Base-by-base conservation (phyloP, 2,888 invertebrate species). In the Stenurella melanura region DNA sequence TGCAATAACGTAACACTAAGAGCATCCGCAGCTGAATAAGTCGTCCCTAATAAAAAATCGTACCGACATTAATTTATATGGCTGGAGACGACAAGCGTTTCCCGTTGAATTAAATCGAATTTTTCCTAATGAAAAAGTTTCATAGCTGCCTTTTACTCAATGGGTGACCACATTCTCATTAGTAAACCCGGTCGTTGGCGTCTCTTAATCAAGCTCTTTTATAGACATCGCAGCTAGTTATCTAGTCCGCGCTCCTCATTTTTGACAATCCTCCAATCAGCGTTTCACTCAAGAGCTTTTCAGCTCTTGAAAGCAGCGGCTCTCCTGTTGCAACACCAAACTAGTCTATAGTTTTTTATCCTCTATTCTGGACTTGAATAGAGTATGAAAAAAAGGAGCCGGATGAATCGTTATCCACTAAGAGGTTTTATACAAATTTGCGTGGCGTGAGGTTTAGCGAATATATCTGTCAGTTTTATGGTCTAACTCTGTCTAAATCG, bases 141-240 rank as follows among this genome's bases (percentile, higher is more conserved):
- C n/a, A 50, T 50, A 50, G n/a, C 50, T 50, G 50, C 50, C 50
- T 50, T 50, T 50, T 50, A n/a, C 50, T 50, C 50, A 50, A 50
- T 50, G 50, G 50, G 50, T 50, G 50, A 50, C 50, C 50, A 50
- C 50, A 50, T 50, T 50, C 50, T 50, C 50, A 50, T 50, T 50
- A 50, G 50, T 50, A 50, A 50, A 50, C 50, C 50, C 50, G 50
- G 50, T 50, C 50, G 50, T 50, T 50, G 50, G 50, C 15, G 50
- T 50, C 50, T 50, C 50, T 50, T 50, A 50, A 50, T 50, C 50
- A 50, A 50, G 50, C 50, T 50, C 50, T 50, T 50, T 50, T 50
- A 50, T 50, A 50, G 50, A 50, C 50, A 50, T 50, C 50, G 15
- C 50, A 50, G 50, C 50, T 17, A 50, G 50, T 50, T 50, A 50